A percentile compares a stretch with the other conserved stretches of the same genome.
Conservation (phyloP, 2,888 invertebrate genomes). For the Chloroclysta siterata region DNA sequence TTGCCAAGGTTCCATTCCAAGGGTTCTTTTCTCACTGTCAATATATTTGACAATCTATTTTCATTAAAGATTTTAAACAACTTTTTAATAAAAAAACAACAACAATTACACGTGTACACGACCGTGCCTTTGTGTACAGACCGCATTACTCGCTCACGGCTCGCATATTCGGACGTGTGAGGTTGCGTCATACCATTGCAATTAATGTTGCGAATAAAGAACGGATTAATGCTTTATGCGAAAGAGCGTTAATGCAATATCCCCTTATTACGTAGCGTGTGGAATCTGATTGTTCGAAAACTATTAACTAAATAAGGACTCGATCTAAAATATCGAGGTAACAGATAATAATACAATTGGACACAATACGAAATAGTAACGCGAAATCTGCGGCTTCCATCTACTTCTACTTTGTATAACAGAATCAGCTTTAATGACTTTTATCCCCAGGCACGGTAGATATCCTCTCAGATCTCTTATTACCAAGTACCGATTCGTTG, state of each 20-base stretch:
- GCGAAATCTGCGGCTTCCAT: too few relatives aligned
- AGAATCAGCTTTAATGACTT: too few relatives aligned
- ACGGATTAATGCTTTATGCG: conserved; percentile 20
- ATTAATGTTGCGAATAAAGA: conserved; percentile 31
- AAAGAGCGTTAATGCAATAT: conserved; percentile 12
- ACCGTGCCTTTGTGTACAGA: conserved; percentile 11
- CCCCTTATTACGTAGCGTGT: not conserved
- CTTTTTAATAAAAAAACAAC: not conserved
- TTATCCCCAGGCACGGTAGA: too few relatives aligned
- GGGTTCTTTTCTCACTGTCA: not conserved
- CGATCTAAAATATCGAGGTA: too few relatives aligned
- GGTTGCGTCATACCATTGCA: conserved; percentile 24
- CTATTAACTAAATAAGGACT: too few relatives aligned
- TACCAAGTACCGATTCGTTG: too few relatives aligned
- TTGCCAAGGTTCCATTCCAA: too few relatives aligned
- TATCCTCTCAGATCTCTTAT: too few relatives aligned
- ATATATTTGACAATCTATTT: not conserved
- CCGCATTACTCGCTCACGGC: not conserved
- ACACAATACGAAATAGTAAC: too few relatives aligned
- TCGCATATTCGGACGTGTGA: conserved; percentile 19
- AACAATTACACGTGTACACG: conserved; percentile 10
- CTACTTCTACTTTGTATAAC: too few relatives aligned
- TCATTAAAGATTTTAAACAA: not conserved
- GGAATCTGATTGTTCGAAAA: not conserved
- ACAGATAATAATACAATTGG: too few relatives aligned